Percentiles rank a stretch among this genome's conserved stretches.
phyloP scores from a whole-genome alignment of 2,113 vertebrate species.

The Dipodomys spectabilis region DNA sequence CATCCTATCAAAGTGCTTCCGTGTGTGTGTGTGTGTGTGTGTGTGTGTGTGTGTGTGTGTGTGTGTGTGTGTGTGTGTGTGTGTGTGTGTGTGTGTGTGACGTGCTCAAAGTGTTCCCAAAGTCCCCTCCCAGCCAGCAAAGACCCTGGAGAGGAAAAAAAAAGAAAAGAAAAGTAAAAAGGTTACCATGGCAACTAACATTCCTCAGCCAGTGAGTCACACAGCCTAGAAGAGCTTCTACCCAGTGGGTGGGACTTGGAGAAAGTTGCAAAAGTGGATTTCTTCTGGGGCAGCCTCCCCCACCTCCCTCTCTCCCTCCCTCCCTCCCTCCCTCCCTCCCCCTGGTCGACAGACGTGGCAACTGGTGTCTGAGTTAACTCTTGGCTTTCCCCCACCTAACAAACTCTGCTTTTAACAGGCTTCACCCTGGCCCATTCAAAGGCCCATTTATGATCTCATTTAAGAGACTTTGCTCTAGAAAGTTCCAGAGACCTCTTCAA shows the following conservation, averaged over 20 bases:
- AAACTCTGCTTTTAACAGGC: no score
- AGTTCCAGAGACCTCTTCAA: background rate
- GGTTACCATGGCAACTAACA: slow-evolving; percentile 92
- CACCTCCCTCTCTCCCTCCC: slow-evolving; percentile 6
- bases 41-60: no score
- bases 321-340: slow-evolving; percentile 57
- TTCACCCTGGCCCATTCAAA: background rate
- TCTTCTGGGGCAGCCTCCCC: slow-evolving; percentile 46
- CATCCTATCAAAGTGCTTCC: no score
- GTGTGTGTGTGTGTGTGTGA: no score
- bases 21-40: background rate
- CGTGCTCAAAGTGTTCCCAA: slow-evolving; percentile 66
- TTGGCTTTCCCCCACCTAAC: slow-evolving; percentile 49
- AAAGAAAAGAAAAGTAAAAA: slow-evolving; percentile 55
- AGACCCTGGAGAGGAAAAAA: slow-evolving; percentile 75
- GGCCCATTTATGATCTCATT: background rate
- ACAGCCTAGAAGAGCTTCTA: slow-evolving; percentile 75
- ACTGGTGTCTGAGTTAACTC: slow-evolving; percentile 86
- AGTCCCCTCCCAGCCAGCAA: slow-evolving; percentile 48
- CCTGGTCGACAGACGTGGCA: slow-evolving; percentile 94
- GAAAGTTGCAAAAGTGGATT: slow-evolving; percentile 86
- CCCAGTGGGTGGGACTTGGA: slow-evolving; percentile 83
- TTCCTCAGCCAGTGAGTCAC: slow-evolving; percentile 92
- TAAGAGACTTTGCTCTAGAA: slow-evolving; percentile 1
- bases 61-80: background rate